These are phyloP conservation scores for Eubucco bourcierii DNA, from an alignment of 2,113 vertebrate genomes.

Conservation along the genomic window DNA sequence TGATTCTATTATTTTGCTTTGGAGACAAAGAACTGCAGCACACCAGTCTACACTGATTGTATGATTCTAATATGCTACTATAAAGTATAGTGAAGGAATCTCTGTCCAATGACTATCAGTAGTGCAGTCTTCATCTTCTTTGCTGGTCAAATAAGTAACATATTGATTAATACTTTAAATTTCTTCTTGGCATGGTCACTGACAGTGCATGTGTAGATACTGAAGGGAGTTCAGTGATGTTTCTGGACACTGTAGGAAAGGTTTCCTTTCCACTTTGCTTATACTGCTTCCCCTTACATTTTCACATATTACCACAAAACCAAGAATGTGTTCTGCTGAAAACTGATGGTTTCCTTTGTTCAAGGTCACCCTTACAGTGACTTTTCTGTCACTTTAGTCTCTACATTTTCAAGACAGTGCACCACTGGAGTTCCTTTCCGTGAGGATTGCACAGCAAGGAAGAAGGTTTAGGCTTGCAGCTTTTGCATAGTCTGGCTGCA, in stretches of 20 bases:
- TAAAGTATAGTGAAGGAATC: background rate
- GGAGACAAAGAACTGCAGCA: no score
- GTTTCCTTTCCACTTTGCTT: background rate
- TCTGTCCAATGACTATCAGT: background rate
- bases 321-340: background rate
- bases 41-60: no score
- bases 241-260: background rate
- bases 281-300: background rate
- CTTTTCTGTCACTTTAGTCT: background rate
- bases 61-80: background rate
- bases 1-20: no score
- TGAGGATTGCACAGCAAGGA: background rate
- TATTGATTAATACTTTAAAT: background rate
- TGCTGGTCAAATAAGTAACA: background rate
- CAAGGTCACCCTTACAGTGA: background rate
- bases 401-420: background rate
- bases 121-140: background rate
- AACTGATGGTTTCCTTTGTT: background rate
- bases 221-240: background rate
- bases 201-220: accelerated
- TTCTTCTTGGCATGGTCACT: background rate
- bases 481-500: background rate
- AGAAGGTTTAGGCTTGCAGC: background rate
- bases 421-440: background rate
- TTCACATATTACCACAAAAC: background rate